Evolutionary conservation across 2,113 vertebrate genomes (phyloP).

Genomic region (Pelmatolapia mariae): DNA sequence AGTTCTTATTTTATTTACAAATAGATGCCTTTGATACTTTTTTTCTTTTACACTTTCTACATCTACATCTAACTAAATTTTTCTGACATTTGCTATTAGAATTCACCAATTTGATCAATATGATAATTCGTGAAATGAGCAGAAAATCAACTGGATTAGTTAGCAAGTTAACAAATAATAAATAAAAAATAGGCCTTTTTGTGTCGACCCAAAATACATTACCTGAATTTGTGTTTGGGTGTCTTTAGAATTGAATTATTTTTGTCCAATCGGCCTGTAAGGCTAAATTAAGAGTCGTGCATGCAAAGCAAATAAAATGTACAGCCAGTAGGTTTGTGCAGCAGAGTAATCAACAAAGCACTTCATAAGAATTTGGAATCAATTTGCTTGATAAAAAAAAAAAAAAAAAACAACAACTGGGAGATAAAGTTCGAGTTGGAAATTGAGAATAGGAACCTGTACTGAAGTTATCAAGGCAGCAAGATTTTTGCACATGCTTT

Average conservation of each 20-base stretch:
- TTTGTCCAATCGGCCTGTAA: neutral
- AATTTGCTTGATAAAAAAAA: neutral
- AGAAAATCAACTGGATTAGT: neutral
- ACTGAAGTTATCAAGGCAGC: neutral
- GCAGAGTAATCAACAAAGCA: conserved; percentile 1
- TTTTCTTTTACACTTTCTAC: neutral
- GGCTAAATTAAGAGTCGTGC: neutral
- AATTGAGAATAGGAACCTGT: neutral
- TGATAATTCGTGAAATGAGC: neutral
- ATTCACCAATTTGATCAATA: neutral
- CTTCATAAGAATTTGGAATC: conserved; percentile 3
- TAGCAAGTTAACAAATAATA: neutral
- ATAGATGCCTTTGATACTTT: neutral
- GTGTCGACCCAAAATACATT: neutral
- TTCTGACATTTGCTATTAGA: neutral
- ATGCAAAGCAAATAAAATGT: neutral
- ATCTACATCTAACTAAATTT: neutral
- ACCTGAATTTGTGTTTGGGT: neutral
- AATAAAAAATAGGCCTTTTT: neutral
- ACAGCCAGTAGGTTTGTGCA: neutral
- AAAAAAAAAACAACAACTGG: neutral
- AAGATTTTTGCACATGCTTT: neutral
- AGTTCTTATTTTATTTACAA: neutral
- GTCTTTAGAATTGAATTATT: neutral
- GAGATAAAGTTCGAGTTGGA: neutral